These are phyloP conservation scores for Dinomys branickii DNA, from an alignment of 2,113 vertebrate genomes.

Conservation along the genomic window DNA sequence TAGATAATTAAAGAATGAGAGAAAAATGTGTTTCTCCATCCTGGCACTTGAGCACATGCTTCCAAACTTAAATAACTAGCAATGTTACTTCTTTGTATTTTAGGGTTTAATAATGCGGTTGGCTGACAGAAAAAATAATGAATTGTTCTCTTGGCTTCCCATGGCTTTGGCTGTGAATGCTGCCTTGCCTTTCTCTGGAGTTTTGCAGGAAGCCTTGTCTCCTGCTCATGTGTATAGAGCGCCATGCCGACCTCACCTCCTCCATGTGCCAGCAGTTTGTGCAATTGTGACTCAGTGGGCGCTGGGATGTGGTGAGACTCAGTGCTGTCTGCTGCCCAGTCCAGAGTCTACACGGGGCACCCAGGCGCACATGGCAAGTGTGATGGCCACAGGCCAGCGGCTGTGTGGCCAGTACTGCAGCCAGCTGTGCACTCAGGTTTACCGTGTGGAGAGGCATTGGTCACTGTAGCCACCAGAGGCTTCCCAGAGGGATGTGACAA, in stretches of 20 bases:
- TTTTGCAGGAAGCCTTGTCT: background rate
- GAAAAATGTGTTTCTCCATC: background rate
- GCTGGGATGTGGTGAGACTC: background rate
- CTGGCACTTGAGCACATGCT: background rate
- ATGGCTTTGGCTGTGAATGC: background rate
- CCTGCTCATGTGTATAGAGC: background rate
- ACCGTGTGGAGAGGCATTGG: background rate
- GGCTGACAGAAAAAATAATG: conserved; percentile 62
- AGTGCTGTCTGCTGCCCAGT: background rate
- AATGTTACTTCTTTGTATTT: conserved; percentile 56
- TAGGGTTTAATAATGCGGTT: conserved; percentile 66
- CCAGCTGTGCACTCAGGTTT: background rate
- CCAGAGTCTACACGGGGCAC: background rate
- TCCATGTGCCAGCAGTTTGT: background rate
- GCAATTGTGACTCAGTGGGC: background rate
- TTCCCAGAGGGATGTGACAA: background rate
- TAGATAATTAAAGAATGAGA: conserved; percentile 54
- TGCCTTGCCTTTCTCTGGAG: background rate
- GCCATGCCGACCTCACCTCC: background rate
- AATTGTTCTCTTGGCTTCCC: conserved; percentile 57
- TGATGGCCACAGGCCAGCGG: background rate
- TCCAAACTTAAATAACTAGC: conserved; percentile 63
- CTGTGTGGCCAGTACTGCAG: background rate
- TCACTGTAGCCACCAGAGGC: background rate
- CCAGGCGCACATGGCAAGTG: background rate